These are phyloP conservation scores for Melitaea athalia DNA, from an alignment of 2,888 invertebrate species.

Conservation along the genomic window DNA sequence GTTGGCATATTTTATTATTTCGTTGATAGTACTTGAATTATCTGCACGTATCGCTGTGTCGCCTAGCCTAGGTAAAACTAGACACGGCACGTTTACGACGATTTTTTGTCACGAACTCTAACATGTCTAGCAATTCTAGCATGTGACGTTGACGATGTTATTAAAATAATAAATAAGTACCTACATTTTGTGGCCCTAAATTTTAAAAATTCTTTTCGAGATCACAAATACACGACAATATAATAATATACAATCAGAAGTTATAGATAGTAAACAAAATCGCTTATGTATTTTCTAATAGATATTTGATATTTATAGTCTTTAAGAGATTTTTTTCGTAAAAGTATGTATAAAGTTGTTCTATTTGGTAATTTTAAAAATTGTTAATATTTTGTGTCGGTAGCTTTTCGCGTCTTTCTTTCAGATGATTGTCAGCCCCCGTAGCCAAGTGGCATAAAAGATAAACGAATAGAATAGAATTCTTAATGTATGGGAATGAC, in stretches of 20 bases:
- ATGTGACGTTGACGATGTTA: neutral
- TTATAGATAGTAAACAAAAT: neutral
- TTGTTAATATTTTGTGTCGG: conserved; percentile 2
- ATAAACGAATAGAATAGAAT: too few relatives aligned
- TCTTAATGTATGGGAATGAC: too few relatives aligned
- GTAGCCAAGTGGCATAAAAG: too few relatives aligned
- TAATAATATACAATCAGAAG: neutral
- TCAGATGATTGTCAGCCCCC: neutral
- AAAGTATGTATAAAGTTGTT: neutral
- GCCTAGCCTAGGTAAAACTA: conserved; percentile 5
- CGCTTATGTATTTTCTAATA: neutral
- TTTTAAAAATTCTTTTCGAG: neutral
- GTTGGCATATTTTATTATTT: conserved; percentile 12
- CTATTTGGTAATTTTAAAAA: conserved; percentile 4
- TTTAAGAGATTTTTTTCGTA: neutral
- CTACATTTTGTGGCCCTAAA: neutral
- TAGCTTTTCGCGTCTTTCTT: neutral
- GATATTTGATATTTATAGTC: neutral
- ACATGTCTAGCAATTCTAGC: neutral
- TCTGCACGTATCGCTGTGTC: conserved; percentile 7
- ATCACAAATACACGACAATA: neutral
- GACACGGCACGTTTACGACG: conserved; percentile 9
- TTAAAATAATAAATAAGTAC: neutral
- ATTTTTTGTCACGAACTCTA: conserved; percentile 23
- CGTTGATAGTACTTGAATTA: conserved; percentile 2